Evolutionary conservation across 2,113 vertebrate genomes (phyloP).

Genomic region (Thinocorus orbignyianus): DNA sequence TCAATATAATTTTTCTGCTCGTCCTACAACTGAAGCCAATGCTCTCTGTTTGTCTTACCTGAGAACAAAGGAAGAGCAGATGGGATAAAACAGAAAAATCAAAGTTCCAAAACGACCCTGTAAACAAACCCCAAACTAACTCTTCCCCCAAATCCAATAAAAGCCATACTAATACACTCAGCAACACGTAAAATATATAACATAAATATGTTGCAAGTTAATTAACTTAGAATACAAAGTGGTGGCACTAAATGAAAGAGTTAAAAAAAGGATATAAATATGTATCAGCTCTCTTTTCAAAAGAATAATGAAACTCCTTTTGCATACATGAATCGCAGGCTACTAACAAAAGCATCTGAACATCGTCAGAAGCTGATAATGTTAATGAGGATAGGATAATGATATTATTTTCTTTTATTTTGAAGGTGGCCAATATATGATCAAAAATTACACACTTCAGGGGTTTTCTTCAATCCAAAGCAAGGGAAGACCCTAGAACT

Average conservation of each 20-base stretch:
- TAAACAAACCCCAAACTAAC: not conserved
- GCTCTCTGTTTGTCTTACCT: not conserved
- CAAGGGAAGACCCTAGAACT: constrained; percentile 46
- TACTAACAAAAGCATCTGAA: constrained; percentile 64
- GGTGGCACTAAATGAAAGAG: constrained; percentile 43
- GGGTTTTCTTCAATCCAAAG: constrained; percentile 24
- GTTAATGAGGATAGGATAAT: constrained; percentile 67
- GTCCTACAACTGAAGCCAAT: not conserved
- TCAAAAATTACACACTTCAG: constrained; percentile 58
- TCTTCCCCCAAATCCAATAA: not conserved
- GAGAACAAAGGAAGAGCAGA: constrained; percentile 24
- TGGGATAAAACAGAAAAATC: not conserved
- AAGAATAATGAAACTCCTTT: constrained; percentile 68
- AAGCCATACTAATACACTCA: not conserved
- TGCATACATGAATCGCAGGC: constrained; percentile 69
- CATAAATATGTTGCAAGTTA: not conserved
- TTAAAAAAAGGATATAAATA: constrained; percentile 73
- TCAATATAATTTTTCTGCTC: not conserved
- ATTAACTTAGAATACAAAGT: constrained; percentile 15
- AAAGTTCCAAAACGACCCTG: not conserved
- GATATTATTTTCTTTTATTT: constrained; percentile 30
- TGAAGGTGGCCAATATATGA: constrained; percentile 45
- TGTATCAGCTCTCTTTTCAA: constrained; percentile 71
- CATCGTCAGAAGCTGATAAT: constrained; percentile 33
- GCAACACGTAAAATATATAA: not conserved